phyloP scores from a whole-genome alignment of 2,797 vertebrate genomes.

The Malurus splendens region DNA sequence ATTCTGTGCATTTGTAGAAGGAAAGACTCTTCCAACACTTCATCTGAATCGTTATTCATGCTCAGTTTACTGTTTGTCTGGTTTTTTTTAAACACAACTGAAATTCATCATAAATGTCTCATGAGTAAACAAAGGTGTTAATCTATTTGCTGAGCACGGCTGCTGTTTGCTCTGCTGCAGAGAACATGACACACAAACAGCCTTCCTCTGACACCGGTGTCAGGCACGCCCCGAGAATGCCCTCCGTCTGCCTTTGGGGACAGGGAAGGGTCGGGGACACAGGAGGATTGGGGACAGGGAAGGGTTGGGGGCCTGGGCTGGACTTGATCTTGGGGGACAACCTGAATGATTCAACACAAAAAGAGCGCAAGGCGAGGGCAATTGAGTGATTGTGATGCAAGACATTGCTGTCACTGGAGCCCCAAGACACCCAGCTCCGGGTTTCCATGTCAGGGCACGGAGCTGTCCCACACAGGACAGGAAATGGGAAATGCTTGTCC shows the following conservation, averaged over 20 bases:
- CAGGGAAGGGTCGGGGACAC: neutral
- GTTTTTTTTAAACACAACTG: neutral
- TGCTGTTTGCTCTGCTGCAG: neutral
- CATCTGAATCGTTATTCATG: neutral
- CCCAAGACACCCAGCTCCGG: neutral
- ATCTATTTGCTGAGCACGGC: neutral
- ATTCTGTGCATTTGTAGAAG: neutral
- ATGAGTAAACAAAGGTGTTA: conserved; percentile 11
- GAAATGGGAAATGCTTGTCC: neutral
- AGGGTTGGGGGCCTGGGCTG: neutral
- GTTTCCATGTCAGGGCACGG: neutral
- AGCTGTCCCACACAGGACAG: no score
- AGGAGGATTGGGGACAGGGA: no score
- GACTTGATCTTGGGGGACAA: neutral
- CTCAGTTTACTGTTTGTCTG: neutral
- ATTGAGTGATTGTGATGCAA: neutral
- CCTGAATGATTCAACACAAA: neutral
- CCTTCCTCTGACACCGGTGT: neutral
- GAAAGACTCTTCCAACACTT: neutral
- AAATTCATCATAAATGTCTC: conserved; percentile 30
- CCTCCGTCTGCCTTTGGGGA: neutral
- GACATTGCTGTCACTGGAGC: neutral
- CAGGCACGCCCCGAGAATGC: rapidly evolving
- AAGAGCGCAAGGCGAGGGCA: neutral
- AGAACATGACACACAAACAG: neutral